A percentile compares a stretch with the other conserved stretches of the same genome.
These are phyloP conservation scores for Girardinichthys multiradiatus DNA, from an alignment of 2,113 vertebrate genomes.

Conservation along the genomic window DNA sequence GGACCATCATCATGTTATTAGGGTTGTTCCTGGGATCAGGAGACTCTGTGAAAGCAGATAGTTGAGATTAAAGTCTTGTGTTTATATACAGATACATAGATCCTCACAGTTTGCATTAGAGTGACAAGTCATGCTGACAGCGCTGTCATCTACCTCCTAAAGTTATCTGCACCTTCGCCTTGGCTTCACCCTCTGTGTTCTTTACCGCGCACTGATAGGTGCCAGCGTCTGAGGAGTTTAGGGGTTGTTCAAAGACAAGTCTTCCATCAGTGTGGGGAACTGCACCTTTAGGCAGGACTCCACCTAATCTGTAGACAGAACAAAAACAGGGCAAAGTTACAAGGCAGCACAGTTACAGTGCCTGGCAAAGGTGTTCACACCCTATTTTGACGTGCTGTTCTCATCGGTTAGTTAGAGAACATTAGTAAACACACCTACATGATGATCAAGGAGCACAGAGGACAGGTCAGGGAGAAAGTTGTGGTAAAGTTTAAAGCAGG, in stretches of 20 bases:
- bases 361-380: no score
- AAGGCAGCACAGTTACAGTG: no score
- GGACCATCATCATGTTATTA: conserved; percentile 81
- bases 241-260: conserved; percentile 80
- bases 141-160: conserved; percentile 74
- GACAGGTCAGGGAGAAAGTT: no score
- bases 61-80: not conserved
- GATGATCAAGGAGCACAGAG: no score
- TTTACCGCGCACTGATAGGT: conserved; percentile 82
- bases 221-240: conserved; percentile 78
- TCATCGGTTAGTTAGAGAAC: no score
- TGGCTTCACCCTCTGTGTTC: conserved; percentile 80
- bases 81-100: not conserved
- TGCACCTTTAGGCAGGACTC: conserved; percentile 80
- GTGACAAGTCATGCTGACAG: not conserved
- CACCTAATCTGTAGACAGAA: conserved; percentile 75
- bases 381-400: no score
- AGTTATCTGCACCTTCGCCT: conserved; percentile 68
- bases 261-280: conserved; percentile 74
- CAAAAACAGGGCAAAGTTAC: conserved; percentile 1
- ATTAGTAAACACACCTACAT: no score
- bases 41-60: conserved; percentile 30
- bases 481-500: no score
- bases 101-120: not conserved
- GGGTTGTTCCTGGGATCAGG: not conserved